Evolutionary conservation across 2,888 invertebrate genomes (phyloP).

Genomic region (Meteorus colon): DNA sequence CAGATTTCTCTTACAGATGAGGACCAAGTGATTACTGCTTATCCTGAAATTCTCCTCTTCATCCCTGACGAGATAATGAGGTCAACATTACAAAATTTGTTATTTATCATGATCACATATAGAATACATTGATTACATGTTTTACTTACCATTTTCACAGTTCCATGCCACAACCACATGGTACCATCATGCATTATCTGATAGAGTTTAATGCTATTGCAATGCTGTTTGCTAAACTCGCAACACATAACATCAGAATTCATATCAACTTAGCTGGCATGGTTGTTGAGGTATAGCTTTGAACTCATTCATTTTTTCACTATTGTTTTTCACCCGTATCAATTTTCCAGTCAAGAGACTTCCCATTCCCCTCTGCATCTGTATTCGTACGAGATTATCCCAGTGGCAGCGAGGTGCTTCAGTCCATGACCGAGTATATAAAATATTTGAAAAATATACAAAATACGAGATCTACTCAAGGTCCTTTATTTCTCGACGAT

Average conservation of each 20-base stretch:
- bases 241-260: not conserved
- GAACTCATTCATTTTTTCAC: not conserved
- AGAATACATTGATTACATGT: too few relatives aligned
- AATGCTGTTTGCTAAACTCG: not conserved
- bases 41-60: not conserved
- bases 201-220: not conserved
- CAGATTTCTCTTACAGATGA: not conserved
- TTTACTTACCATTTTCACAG: not conserved
- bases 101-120: not conserved
- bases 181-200: not conserved
- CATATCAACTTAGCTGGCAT: slow-evolving; percentile 3
- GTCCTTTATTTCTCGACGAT: not conserved
- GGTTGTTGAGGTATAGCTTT: not conserved
- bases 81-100: not conserved
- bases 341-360: not conserved
- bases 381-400: not conserved
- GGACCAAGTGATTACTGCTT: not conserved
- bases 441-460: not conserved
- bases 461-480: too few relatives aligned
- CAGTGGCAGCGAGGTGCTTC: not conserved
- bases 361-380: not conserved
- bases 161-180: not conserved
- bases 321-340: not conserved
- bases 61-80: not conserved
- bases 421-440: not conserved